Evolutionary conservation across 2,113 vertebrate species (phyloP).

Genomic region (Trichomycterus rosablanca): DNA sequence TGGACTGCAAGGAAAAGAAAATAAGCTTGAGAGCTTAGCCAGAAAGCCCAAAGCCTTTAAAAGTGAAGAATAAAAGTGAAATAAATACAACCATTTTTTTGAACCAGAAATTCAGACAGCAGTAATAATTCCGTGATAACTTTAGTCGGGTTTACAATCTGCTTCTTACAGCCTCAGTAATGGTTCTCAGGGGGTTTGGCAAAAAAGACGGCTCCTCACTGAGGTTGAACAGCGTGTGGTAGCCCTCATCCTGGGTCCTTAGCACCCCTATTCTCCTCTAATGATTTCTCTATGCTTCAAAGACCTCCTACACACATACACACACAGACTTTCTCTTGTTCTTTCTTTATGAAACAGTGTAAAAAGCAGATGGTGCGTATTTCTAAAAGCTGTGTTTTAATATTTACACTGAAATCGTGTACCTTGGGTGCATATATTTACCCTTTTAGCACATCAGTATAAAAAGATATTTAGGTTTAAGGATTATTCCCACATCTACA

Average conservation of each 20-base stretch:
- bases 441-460: too few species aligned
- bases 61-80: not conserved
- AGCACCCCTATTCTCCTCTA: constrained; percentile 58
- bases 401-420: too few species aligned
- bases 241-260: constrained; percentile 59
- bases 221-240: constrained; percentile 55
- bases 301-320: not conserved
- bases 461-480: constrained; percentile 54
- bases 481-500: constrained; percentile 44
- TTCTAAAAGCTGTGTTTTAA: too few species aligned
- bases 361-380: too few species aligned
- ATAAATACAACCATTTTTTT: constrained; percentile 49
- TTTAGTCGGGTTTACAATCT: constrained; percentile 57
- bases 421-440: too few species aligned
- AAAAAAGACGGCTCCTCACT: constrained; percentile 17
- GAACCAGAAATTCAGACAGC: constrained; percentile 58
- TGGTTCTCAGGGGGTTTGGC: constrained; percentile 61
- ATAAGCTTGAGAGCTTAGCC: too few species aligned
- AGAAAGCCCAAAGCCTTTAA: too few species aligned
- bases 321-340: too few species aligned
- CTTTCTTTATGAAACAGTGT: too few species aligned
- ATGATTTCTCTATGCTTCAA: constrained; percentile 62
- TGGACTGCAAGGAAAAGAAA: too few species aligned
- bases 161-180: constrained; percentile 61
- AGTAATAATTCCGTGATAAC: constrained; percentile 63